These are phyloP conservation scores for Chlorodrepanis virens DNA, from an alignment of 2,113 vertebrate genomes.

Conservation along the genomic window DNA sequence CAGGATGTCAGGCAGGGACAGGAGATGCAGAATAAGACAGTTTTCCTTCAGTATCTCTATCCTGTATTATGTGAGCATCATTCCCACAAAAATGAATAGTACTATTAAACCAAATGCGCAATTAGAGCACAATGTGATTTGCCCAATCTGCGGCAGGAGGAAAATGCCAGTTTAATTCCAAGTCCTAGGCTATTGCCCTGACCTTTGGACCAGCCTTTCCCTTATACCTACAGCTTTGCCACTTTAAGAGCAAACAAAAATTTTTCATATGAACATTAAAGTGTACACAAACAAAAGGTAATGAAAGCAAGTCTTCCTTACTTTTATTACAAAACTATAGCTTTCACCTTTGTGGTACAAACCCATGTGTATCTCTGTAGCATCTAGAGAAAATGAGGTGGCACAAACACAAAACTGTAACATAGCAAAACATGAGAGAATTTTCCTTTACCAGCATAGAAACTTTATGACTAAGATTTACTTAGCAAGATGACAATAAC, in stretches of 20 bases:
- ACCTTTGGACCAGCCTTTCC: constrained; percentile 16
- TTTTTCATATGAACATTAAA: not conserved
- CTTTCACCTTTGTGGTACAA: not conserved
- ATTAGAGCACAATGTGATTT: not conserved
- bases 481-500: not conserved
- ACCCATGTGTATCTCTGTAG: not conserved
- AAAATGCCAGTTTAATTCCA: not conserved
- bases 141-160: not conserved
- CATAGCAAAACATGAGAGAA: not conserved
- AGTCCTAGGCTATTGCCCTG: not conserved
- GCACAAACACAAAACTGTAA: not conserved
- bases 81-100: not conserved
- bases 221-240: not conserved
- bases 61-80: not conserved
- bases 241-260: constrained; percentile 10
- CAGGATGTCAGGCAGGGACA: not conserved
- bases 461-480: not conserved
- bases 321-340: not conserved
- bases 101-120: not conserved
- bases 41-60: not conserved
- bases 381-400: not conserved
- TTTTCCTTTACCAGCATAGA: not conserved
- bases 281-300: not conserved
- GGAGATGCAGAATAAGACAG: not conserved
- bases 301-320: not conserved